These are phyloP conservation scores for Drosophila nr. perissopoda DNA, from an alignment of 2,888 invertebrate species.

Conservation along the genomic window DNA sequence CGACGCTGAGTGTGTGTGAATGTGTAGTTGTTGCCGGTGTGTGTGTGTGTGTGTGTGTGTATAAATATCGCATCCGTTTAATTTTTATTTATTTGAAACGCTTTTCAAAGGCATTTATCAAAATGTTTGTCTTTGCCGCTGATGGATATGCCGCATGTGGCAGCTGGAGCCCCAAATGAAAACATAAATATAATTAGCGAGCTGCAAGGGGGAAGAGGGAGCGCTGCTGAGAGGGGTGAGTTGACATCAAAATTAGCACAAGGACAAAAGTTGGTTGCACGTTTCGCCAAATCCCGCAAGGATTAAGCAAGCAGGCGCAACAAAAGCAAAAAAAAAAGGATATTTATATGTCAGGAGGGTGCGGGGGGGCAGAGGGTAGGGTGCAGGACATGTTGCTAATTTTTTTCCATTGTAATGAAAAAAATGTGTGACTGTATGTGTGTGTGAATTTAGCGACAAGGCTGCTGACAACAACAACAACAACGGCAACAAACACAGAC, in stretches of 20 bases:
- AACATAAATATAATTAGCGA: slow-evolving; percentile 71
- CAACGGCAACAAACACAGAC: slow-evolving; percentile 42
- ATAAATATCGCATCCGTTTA: slow-evolving; percentile 70
- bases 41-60: slow-evolving; percentile 45
- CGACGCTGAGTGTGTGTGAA: slow-evolving; percentile 50
- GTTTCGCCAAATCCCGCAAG: slow-evolving; percentile 57
- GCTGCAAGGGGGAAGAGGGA: neutral
- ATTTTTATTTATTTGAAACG: slow-evolving; percentile 51
- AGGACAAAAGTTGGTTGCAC: slow-evolving; percentile 48
- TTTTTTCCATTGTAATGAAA: slow-evolving; percentile 63
- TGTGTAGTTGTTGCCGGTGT: neutral
- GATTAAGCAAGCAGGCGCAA: slow-evolving; percentile 45
- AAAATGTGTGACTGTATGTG: slow-evolving; percentile 32
- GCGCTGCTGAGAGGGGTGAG: neutral
- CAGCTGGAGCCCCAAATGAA: slow-evolving; percentile 55
- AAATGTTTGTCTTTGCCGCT: slow-evolving; percentile 58
- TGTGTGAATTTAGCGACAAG: slow-evolving; percentile 61
- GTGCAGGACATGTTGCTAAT: slow-evolving; percentile 65
- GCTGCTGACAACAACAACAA: slow-evolving; percentile 60
- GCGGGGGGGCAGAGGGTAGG: neutral
- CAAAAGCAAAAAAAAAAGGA: slow-evolving; percentile 12
- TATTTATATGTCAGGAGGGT: slow-evolving; percentile 4
- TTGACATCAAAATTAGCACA: slow-evolving; percentile 68
- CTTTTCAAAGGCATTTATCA: slow-evolving; percentile 57
- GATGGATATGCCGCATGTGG: slow-evolving; percentile 57